Evolutionary conservation across 1,140 invertebrate genomes (phyloP).

Genomic region (Danaus melanippus): DNA sequence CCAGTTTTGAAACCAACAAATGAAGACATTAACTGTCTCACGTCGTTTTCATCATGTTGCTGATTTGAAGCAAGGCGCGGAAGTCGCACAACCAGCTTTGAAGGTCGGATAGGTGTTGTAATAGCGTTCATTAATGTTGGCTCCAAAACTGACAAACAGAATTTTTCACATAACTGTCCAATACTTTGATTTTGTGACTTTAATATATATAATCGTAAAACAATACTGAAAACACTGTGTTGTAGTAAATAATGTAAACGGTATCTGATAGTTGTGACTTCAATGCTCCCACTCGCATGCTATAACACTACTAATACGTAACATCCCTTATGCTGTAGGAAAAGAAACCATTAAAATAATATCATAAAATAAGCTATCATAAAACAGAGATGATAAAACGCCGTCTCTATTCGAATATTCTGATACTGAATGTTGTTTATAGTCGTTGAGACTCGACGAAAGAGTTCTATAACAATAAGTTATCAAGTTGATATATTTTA

Average conservation of each 20-base stretch:
- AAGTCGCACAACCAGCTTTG: too few relatives aligned
- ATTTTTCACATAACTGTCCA: conserved; percentile 61
- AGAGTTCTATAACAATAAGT: conserved; percentile 22
- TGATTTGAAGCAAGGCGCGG: too few relatives aligned
- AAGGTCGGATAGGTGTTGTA: too few relatives aligned
- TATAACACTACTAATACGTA: conserved; percentile 64
- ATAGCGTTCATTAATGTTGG: conserved; percentile 4
- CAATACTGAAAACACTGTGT: conserved; percentile 53
- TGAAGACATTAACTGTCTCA: too few relatives aligned
- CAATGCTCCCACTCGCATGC: conserved; percentile 47
- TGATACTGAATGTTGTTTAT: conserved; percentile 42
- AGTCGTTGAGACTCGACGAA: conserved; percentile 51
- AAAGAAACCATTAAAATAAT: conserved; percentile 71
- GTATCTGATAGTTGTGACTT: conserved; percentile 55
- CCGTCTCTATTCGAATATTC: conserved; percentile 35
- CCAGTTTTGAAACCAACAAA: conserved; percentile 26
- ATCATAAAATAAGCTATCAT: conserved; percentile 68
- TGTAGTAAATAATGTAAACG: conserved; percentile 50
- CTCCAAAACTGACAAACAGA: conserved; percentile 31
- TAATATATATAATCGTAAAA: conserved; percentile 47
- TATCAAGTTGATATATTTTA: conserved; percentile 46
- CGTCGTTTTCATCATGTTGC: too few relatives aligned
- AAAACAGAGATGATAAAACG: conserved; percentile 67
- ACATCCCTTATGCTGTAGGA: conserved; percentile 68
- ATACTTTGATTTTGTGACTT: conserved; percentile 49